Evolutionary conservation across 2,888 invertebrate species (phyloP), one percentile per base, ranked within the genome.

Genomic region (Xestia sexstrigata): DNA sequence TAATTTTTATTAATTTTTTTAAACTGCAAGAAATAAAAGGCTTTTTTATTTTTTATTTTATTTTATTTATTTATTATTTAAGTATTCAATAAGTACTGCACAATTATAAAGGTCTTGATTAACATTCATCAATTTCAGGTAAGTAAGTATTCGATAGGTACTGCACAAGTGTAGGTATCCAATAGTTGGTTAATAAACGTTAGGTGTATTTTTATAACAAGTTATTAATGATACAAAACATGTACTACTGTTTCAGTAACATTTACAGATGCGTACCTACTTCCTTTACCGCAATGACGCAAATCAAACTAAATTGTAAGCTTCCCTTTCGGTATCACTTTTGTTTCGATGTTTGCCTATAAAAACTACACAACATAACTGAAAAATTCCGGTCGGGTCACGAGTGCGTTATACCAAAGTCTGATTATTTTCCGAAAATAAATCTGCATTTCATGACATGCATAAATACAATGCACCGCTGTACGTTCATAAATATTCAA

Each of bases 401-500:
- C 35, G 11, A 73, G 11, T 39, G 17, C 26, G 49, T 42, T 42
- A 26, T 15, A 62, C 17, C n/a, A 62, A 74, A 68, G n/a, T 62
- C 7, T 23, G 23, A 68, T 67, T 66, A 62, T 42, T 67, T 67
- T 20, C 15, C 68, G 35, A 49, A 68, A 67, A 55, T 62, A 60
- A 67, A 63, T 63, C 11, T 71, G 71, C 49, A 81, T 81, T 78
- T 78, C 74, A 67, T 49, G 60, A 47, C 47, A 39, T 58, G 77
- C 70, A 76, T 60, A 69, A 70, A 68, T 70, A 69, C 47, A 67
- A 73, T 78, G 75, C 83, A 69, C 68, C 68, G 74, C 62, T 75
- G 63, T 68, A 69, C 62, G 60, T 49, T 60, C 75, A 73, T 75
- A 78, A 81, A 74, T 63, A 78, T 70, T 79, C 47, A 70, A 85